Evolutionary conservation across 2,113 vertebrate genomes (phyloP).

Genomic region (Gopherus flavomarginatus): DNA sequence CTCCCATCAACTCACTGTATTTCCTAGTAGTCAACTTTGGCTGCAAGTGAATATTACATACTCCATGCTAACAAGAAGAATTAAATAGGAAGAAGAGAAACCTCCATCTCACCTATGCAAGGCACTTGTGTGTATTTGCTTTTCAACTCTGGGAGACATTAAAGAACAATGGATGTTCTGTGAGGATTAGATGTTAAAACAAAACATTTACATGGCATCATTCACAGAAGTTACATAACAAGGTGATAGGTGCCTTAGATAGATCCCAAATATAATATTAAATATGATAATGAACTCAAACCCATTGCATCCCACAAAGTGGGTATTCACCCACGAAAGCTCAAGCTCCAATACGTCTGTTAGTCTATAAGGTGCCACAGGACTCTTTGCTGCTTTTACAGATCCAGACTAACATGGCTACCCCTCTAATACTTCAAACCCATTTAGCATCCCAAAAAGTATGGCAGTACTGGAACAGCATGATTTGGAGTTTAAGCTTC

Average conservation of each 20-base stretch:
- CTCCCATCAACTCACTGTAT: background rate
- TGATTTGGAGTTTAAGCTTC: background rate
- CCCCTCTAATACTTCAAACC: background rate
- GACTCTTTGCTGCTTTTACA: too few relatives aligned
- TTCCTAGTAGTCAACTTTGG: background rate
- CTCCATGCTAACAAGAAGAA: background rate
- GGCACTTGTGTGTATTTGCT: background rate
- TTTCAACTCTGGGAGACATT: background rate
- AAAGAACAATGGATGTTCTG: background rate
- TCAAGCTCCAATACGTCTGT: too few relatives aligned
- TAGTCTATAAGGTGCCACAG: too few relatives aligned
- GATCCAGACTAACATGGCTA: too few relatives aligned
- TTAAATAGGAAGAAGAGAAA: background rate
- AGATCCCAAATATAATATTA: background rate
- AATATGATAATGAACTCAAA: background rate
- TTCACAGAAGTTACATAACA: background rate
- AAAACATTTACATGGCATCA: slow-evolving; percentile 11
- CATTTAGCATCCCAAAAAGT: background rate
- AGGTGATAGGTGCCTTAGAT: background rate
- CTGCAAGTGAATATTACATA: background rate
- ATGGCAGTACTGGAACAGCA: background rate
- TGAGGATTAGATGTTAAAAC: background rate
- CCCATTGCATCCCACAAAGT: too few relatives aligned
- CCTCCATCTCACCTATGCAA: background rate
- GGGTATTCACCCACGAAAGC: too few relatives aligned